Evolutionary conservation across 2,888 invertebrate genomes (phyloP).

Genomic region (Drosophila mettleri): DNA sequence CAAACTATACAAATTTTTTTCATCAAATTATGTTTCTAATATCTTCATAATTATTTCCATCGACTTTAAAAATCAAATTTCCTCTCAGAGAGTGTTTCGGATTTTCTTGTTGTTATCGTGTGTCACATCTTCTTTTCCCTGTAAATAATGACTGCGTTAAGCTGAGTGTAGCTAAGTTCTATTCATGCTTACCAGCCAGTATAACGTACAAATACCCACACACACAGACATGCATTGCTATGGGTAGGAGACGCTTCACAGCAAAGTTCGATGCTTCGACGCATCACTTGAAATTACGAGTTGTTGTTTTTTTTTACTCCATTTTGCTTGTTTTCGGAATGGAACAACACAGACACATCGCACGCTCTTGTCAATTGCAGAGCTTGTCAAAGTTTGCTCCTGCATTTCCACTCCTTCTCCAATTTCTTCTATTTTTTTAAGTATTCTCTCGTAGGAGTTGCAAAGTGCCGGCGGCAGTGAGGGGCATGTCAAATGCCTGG

Average conservation of each 20-base stretch:
- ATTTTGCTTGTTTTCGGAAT: slow-evolving; percentile 12
- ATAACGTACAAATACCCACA: neutral
- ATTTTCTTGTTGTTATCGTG: neutral
- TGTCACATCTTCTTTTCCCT: slow-evolving; percentile 1
- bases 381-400: slow-evolving; percentile 43
- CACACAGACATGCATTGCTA: slow-evolving; percentile 1
- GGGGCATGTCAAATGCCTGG: slow-evolving; percentile 41
- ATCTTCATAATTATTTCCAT: neutral
- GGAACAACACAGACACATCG: slow-evolving; percentile 15
- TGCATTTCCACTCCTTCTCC: neutral
- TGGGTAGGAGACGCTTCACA: slow-evolving; percentile 20
- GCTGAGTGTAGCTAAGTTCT: neutral
- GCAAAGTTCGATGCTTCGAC: slow-evolving; percentile 61
- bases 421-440: neutral
- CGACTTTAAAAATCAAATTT: neutral
- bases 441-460: slow-evolving; percentile 12
- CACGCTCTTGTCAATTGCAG: slow-evolving; percentile 54
- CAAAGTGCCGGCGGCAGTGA: slow-evolving; percentile 28
- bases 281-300: slow-evolving; percentile 52
- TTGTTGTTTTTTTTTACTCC: slow-evolving; percentile 14
- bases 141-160: neutral
- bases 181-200: slow-evolving; percentile 7
- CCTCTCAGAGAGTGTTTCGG: neutral
- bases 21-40: neutral
- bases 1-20: neutral